phyloP scores from a whole-genome alignment of 2,888 invertebrate species.

The Fragum fragum region DNA sequence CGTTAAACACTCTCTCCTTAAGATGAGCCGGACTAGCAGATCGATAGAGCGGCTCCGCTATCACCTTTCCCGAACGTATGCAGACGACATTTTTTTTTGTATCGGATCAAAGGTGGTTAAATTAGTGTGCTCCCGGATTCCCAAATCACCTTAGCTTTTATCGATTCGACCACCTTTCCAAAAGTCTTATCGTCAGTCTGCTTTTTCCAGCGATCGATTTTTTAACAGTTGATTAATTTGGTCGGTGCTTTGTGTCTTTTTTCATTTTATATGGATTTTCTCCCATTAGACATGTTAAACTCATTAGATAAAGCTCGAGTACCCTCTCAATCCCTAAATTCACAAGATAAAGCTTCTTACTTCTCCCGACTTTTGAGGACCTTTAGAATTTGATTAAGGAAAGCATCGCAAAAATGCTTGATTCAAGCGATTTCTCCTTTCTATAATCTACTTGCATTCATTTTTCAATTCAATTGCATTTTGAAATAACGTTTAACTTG shows the following conservation, averaged over 20 bases:
- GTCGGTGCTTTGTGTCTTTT: background rate
- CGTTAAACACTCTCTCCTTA: background rate
- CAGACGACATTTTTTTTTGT: slow-evolving; percentile 24
- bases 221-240: slow-evolving; percentile 2
- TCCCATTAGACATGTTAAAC: no score
- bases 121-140: slow-evolving; percentile 30
- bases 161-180: slow-evolving; percentile 23
- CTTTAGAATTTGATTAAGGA: no score
- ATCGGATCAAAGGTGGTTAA: slow-evolving; percentile 30
- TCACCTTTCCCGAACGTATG: slow-evolving; percentile 27
- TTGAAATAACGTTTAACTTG: no score
- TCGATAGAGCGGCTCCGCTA: slow-evolving; percentile 26
- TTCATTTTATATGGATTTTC: background rate
- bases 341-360: no score
- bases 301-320: no score
- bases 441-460: no score
- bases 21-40: background rate
- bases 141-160: slow-evolving; percentile 32
- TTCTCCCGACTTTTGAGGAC: no score
- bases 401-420: no score
- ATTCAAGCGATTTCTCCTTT: no score
- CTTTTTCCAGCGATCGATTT: background rate
- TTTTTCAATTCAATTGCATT: no score
- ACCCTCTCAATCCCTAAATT: no score
- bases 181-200: background rate